Base-by-base conservation (phyloP, 2,888 invertebrate genomes). In the Philaethria dido region DNA sequence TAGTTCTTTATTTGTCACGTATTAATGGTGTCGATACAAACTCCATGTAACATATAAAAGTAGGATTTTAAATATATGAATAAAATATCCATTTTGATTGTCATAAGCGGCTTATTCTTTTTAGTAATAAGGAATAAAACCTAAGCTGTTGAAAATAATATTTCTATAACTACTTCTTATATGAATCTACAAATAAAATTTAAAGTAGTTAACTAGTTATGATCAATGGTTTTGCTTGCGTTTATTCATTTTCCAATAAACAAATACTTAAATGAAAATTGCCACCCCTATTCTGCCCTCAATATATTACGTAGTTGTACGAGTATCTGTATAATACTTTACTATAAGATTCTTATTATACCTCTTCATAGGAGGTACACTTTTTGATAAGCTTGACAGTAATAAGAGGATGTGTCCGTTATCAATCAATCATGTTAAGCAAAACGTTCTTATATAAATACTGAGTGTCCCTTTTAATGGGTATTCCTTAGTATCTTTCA, bases 391-490 rank as follows among this genome's bases (percentile, higher is more conserved):
- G 47, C 22, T 47, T 42, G 75, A 77, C 75, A 80, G 76, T 83
- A 78, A 77, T 75, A 69, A 73, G 72, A 76, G 68, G 68, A 64
- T 60, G 64, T 50, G 67, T 66, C 72, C 79, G 69, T 77, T 74
- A 85, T 87, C 80, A 82, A 80, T 81, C 78, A 77, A 74, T 82
- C 77, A 82, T 62, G 13, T 54, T 66, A 44, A 50, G 42, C 6
- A 16, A 25, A 57, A 20, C 48, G 18, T 18, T 33, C 29, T 33
- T 36, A 50, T 67, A 64, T 69, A 69, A 69, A 69, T 60, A 55
- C 47, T 13, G 48, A 48, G 55, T 55, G 25, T 52, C 11, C 33
- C 11, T 29, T n/a, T 45, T 5, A 2, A 42, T 18, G 18, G 18
- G n/a, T 3, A 52, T 52, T 44, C n/a, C 20, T 42, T 29, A 11